Percentiles rank a stretch among this genome's conserved stretches.
Conservation (phyloP, 1,140 invertebrate genomes). For the Conus betulinus region DNA sequence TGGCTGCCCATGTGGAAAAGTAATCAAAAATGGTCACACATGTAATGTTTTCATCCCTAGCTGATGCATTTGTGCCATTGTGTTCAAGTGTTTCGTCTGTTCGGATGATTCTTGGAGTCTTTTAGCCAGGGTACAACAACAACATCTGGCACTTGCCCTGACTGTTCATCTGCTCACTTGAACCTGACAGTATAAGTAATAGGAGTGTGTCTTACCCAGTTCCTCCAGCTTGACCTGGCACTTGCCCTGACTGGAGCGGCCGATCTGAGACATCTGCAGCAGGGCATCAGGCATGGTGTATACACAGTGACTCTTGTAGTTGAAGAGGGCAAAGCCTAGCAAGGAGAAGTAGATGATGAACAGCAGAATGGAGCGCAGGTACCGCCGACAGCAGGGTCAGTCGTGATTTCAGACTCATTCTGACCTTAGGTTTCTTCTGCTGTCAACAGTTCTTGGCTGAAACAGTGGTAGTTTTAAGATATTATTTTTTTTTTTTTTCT, state of each 20-base stretch:
- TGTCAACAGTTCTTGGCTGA: neutral
- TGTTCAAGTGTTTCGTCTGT: too few relatives aligned
- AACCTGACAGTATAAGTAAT: neutral
- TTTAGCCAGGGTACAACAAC: neutral
- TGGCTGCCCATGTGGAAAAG: too few relatives aligned
- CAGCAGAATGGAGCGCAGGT: constrained; percentile 11
- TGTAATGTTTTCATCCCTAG: too few relatives aligned
- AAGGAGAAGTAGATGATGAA: constrained; percentile 52
- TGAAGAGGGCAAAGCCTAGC: constrained; percentile 60
- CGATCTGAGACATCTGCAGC: constrained; percentile 46
- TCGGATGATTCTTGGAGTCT: too few relatives aligned
- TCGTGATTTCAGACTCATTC: constrained; percentile 18
- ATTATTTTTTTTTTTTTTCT: too few relatives aligned
- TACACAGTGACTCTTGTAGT: constrained; percentile 59
- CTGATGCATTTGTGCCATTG: too few relatives aligned
- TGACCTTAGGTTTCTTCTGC: neutral
- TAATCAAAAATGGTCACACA: too few relatives aligned
- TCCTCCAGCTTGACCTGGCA: constrained; percentile 52
- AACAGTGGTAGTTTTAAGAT: neutral
- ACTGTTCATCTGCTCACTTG: too few relatives aligned
- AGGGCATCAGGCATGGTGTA: constrained; percentile 58
- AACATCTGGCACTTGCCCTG: too few relatives aligned
- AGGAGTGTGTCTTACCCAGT: constrained; percentile 44
- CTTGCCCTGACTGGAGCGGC: constrained; percentile 47
- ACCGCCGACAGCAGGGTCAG: constrained; percentile 6